These are phyloP conservation scores for Momotus momota DNA, from an alignment of 2,797 vertebrate species.

Conservation along the genomic window DNA sequence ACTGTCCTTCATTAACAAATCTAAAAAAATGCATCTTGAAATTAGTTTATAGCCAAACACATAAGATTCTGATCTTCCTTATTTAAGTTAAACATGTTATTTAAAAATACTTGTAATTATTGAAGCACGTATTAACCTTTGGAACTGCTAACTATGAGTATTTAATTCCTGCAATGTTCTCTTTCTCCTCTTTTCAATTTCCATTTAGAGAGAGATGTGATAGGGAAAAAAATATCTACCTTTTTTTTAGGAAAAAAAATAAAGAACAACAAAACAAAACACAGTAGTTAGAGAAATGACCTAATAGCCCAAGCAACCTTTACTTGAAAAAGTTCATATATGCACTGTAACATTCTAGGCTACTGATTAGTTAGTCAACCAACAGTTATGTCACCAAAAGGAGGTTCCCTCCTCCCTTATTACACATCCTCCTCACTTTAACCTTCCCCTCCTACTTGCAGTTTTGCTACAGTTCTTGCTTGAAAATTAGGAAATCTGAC, in stretches of 20 bases:
- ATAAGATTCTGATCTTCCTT: background rate
- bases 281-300: background rate
- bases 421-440: background rate
- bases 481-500: background rate
- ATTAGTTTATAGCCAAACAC: background rate
- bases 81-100: background rate
- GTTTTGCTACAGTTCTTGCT: background rate
- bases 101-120: background rate
- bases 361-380: background rate
- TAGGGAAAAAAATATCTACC: background rate
- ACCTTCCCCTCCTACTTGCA: background rate
- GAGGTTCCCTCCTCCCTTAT: background rate
- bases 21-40: background rate
- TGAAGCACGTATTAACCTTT: background rate
- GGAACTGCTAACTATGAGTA: background rate
- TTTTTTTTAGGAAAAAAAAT: background rate
- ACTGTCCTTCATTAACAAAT: background rate
- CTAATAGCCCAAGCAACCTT: background rate
- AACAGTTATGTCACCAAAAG: background rate
- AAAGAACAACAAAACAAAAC: background rate
- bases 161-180: background rate
- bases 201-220: background rate
- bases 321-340: background rate
- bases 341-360: background rate
- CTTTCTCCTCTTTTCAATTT: background rate